Evolutionary conservation across 2,888 invertebrate genomes (phyloP).

Genomic region (Plemyria rubiginata): DNA sequence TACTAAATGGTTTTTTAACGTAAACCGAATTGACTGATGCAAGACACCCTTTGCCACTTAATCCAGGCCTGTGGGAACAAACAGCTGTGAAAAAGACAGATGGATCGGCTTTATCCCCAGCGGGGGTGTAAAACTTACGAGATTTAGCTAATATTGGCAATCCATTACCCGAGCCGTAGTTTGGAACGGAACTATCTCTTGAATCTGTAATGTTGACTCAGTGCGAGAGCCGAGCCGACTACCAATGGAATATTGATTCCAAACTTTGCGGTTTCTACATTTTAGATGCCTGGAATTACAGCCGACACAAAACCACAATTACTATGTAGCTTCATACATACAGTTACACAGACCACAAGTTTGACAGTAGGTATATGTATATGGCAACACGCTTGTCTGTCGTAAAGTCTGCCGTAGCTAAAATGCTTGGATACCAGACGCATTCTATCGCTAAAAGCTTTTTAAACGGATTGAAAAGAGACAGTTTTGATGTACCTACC

Average conservation of each 20-base stretch:
- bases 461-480: slow-evolving; percentile 16
- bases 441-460: slow-evolving; percentile 26
- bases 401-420: slow-evolving; percentile 2
- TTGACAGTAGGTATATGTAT: neutral
- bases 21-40: slow-evolving; percentile 54
- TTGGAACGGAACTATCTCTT: slow-evolving; percentile 44
- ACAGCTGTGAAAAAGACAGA: slow-evolving; percentile 77
- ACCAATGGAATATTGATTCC: slow-evolving; percentile 47
- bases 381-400: slow-evolving; percentile 6
- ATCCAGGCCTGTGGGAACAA: slow-evolving; percentile 54
- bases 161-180: slow-evolving; percentile 68
- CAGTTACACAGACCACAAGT: neutral
- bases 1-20: slow-evolving; percentile 44
- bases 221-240: slow-evolving; percentile 32
- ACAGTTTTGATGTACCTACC: slow-evolving; percentile 3
- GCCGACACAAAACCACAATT: neutral
- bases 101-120: slow-evolving; percentile 66
- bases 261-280: slow-evolving; percentile 26
- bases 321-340: neutral
- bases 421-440: slow-evolving; percentile 10
- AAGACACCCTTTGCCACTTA: slow-evolving; percentile 52
- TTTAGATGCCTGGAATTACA: slow-evolving; percentile 11
- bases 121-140: slow-evolving; percentile 69
- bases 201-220: slow-evolving; percentile 40
- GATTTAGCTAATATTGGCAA: slow-evolving; percentile 83